Evolutionary conservation across 2,888 invertebrate species (phyloP), one percentile per base, ranked within the genome.

Genomic region (Atherix ibis): DNA sequence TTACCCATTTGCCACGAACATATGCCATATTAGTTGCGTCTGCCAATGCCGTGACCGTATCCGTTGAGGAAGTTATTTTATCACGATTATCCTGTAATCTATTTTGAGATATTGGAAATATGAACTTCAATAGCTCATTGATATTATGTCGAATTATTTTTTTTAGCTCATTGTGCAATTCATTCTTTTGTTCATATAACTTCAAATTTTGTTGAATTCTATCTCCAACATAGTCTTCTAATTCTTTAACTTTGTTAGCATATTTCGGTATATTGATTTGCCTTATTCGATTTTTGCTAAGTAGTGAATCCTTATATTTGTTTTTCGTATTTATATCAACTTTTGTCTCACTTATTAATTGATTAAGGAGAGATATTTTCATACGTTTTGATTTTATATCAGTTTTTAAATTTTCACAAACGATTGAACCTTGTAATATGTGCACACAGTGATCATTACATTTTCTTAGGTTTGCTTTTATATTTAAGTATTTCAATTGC

Each of bases 11-110:
- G 49, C 82, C 77, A 54, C 80, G 65, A 52, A 88, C 72, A 57
- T 85, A 76, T 40, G 84, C 70, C 47, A 81, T 77, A 60, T 82
- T 73, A 31, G 76, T 73, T 18, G 82, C 80, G 53, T 82, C 81
- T 8, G 79, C 76, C 19, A 73, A 49, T 1, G 68, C 70, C 32
- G 63, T 64, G 31, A 67, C 64, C 5, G 68, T 68, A 40, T 66
- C 66, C 1, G 46, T 35, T 25, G 18, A 14, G 4, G 10, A n/a
- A 9, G 31, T 14, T 3, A 27, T n/a, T 27, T 31, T 29, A 27
- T 22, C 26, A 16, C 22, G 45, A 32, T 60, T 59, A 28, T 59
- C 56, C 25, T 52, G 51, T 14, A 57, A 43, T 17, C 58, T 53
- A 18, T 56, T 50, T 44, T 60, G 57, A 1, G 48, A 45, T 40